Conservation (phyloP, 2,797 vertebrate genomes). For the Anguilla pacifica region DNA sequence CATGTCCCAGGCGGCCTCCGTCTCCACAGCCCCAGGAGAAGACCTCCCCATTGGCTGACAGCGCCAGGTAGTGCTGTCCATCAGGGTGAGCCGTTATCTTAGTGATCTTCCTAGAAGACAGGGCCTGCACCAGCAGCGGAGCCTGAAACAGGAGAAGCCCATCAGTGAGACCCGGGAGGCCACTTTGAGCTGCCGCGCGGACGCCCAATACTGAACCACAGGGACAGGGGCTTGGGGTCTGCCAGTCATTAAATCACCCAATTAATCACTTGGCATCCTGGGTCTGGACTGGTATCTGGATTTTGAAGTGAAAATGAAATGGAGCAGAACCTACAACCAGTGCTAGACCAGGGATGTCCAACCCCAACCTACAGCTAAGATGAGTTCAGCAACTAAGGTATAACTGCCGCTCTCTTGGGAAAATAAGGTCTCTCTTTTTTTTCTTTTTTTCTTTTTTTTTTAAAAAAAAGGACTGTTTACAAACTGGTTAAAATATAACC, state of each 20-base stretch:
- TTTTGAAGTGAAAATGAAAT: no score
- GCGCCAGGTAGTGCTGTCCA: conserved; percentile 92
- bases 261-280: background rate
- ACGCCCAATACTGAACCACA: background rate
- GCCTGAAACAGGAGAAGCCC: conserved; percentile 69
- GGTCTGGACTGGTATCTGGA: background rate
- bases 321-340: no score
- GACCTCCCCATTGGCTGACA: conserved; percentile 92
- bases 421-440: background rate
- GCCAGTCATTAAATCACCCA: background rate
- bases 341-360: background rate
- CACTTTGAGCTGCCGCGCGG: background rate
- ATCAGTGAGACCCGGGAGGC: background rate
- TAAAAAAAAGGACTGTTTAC: background rate
- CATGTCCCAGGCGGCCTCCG: conserved; percentile 94
- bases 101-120: conserved; percentile 89
- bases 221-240: background rate
- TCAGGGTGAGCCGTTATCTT: conserved; percentile 96
- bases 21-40: conserved; percentile 99
- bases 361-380: background rate
- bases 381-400: background rate
- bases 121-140: conserved; percentile 87
- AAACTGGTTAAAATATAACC: background rate
- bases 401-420: background rate
- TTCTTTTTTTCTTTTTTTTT: background rate